phyloP scores from a whole-genome alignment of 92 coral and sea anemone genomes.

The Parazoanthus darwini region DNA sequence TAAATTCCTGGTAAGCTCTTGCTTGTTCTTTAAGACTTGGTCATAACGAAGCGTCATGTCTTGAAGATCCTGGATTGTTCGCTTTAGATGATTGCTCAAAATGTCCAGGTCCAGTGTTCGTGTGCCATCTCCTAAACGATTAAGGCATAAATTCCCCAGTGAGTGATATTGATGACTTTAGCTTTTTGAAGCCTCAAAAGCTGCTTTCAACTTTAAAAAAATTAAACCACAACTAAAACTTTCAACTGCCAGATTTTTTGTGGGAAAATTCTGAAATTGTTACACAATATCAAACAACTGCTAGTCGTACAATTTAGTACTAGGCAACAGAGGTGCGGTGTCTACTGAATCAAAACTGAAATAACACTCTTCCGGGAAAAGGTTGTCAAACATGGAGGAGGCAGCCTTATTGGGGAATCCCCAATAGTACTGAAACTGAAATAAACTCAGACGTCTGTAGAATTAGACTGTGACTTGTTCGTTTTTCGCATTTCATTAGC shows the following conservation, averaged over 20 bases:
- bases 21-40: slow-evolving; percentile 66
- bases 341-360: slow-evolving; percentile 35
- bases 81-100: slow-evolving; percentile 78
- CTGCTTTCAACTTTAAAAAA: background rate
- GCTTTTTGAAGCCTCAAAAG: background rate
- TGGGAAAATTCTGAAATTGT: background rate
- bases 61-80: slow-evolving; percentile 76
- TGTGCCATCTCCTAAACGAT: slow-evolving; percentile 49
- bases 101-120: slow-evolving; percentile 68
- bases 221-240: background rate
- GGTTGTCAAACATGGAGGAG: background rate
- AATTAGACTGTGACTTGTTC: no score
- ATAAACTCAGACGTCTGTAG: background rate
- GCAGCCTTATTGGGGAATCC: slow-evolving; percentile 12
- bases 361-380: slow-evolving; percentile 14
- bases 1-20: slow-evolving; percentile 59
- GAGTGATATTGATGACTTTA: background rate
- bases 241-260: background rate
- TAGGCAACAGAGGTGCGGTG: background rate
- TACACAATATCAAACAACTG: background rate
- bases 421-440: slow-evolving; percentile 18
- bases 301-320: background rate
- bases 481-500: no score
- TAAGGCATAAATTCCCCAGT: background rate
- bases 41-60: slow-evolving; percentile 79